Evolutionary conservation across 2,113 vertebrate species (phyloP).

Genomic region (Neotoma lepida): DNA sequence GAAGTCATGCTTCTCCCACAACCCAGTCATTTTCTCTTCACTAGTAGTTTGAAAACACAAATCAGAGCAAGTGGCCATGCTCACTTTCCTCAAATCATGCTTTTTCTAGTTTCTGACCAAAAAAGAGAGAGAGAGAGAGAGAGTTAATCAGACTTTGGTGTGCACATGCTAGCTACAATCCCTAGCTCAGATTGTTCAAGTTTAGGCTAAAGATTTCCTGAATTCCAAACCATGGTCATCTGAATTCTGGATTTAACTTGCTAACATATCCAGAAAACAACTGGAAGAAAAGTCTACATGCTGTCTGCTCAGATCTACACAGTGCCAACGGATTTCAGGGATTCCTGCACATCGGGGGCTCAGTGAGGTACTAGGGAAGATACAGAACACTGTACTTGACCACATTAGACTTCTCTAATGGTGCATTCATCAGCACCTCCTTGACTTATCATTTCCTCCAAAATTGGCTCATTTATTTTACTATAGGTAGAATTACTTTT

Average conservation of each 20-base stretch:
- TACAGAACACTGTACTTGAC: background rate
- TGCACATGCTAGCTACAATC: background rate
- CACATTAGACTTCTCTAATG: conserved; percentile 11
- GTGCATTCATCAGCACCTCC: background rate
- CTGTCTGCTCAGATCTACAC: background rate
- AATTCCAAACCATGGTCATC: background rate
- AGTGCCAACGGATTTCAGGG: background rate
- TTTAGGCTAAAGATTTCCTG: background rate
- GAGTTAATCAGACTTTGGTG: background rate
- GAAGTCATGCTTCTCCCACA: background rate
- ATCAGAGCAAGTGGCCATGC: conserved; percentile 45
- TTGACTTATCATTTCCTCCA: background rate
- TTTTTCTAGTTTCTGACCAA: background rate
- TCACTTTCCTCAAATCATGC: background rate
- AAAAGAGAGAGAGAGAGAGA: no score
- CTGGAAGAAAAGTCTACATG: rapidly evolving
- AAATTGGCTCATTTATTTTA: conserved; percentile 57
- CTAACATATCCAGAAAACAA: background rate
- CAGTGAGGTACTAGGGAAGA: background rate
- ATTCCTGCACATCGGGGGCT: background rate
- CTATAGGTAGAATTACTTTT: conserved; percentile 45
- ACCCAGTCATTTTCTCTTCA: background rate
- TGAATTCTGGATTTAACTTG: background rate
- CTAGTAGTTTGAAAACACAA: conserved; percentile 64
- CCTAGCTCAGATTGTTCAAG: background rate